These are phyloP conservation scores for Chrysocyon brachyurus DNA, from an alignment of 2,797 vertebrate genomes.

Conservation along the genomic window DNA sequence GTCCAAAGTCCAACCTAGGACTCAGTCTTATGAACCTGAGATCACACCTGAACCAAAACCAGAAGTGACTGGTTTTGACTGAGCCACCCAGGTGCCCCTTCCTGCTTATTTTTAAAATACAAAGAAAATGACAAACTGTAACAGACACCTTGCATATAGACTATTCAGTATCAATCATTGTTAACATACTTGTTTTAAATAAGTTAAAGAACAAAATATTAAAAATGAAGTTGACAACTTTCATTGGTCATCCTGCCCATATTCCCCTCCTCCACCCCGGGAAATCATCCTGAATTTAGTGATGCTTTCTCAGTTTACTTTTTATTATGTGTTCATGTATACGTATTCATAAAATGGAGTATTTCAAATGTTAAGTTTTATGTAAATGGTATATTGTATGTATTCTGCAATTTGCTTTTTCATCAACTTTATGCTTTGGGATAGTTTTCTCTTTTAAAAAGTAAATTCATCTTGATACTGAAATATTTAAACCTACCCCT, in stretches of 20 bases:
- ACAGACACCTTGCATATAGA: not conserved
- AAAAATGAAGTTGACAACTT: not conserved
- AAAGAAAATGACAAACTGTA: not conserved
- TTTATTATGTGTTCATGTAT: not conserved
- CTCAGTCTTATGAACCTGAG: not conserved
- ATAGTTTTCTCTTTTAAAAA: not conserved
- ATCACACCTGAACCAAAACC: not conserved
- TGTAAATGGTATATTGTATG: not conserved
- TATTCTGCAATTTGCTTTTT: not conserved
- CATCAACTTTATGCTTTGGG: not conserved
- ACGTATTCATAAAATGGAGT: not conserved
- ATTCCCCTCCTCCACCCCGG: not conserved
- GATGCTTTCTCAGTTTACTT: not conserved
- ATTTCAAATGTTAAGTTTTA: conserved; percentile 18
- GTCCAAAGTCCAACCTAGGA: not conserved
- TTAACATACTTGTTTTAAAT: not conserved
- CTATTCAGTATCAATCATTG: not conserved
- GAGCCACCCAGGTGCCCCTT: not conserved
- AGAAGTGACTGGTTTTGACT: not conserved
- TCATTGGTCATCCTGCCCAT: not conserved
- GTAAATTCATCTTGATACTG: not conserved
- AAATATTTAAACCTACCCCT: not conserved
- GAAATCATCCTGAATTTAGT: not conserved
- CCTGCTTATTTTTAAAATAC: not conserved
- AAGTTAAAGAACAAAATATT: not conserved